Evolutionary conservation across 2,888 invertebrate genomes (phyloP), one percentile per base, ranked within the genome.

Genomic region (Allolobophora icterica): DNA sequence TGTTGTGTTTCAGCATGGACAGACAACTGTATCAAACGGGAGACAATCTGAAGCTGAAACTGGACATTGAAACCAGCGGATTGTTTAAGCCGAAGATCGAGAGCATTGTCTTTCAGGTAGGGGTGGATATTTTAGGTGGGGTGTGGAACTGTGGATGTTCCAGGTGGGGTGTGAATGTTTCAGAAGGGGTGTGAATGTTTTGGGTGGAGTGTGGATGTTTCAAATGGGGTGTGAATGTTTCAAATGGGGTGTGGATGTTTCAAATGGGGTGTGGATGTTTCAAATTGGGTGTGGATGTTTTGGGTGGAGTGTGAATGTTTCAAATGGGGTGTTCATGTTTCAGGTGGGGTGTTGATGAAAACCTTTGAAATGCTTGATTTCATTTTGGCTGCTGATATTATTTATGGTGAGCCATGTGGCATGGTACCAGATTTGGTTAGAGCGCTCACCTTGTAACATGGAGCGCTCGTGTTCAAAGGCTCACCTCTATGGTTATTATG

Each of bases 31-130:
- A 35, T 11, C 87, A 38, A 6, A 38, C 34, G 5, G 87, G 87
- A 21, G 87, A 87, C 3, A 87, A 87, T 19, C n/a, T 87, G 35
- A 87, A 2, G 0, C 19, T 87, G 87, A 87, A 87, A 24, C 87
- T 87, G 0, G 87, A 87, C 38, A 87, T 87, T 8, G 35, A 87
- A 87, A 87, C 87, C 0, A 38, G 15, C 38, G 87, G 87, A 87
- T 87, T 87, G 30, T 30, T 87, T 34, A 87, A 87, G 38, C 87
- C 87, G 17, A 87, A 87, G n/a, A 87, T 87, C 87, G 87, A 87
- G 30, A 35, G 35, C 87, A 87, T 87, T 87, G 4, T 58, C 3
- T 84, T n/a, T n/a, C n/a, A n/a, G n/a, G n/a, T n/a, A n/a, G n/a
- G n/a, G n/a, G n/a, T n/a, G n/a, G n/a, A n/a, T 71, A 8, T 71